phyloP scores from a whole-genome alignment of 2,113 vertebrate genomes.

The Caretta caretta region DNA sequence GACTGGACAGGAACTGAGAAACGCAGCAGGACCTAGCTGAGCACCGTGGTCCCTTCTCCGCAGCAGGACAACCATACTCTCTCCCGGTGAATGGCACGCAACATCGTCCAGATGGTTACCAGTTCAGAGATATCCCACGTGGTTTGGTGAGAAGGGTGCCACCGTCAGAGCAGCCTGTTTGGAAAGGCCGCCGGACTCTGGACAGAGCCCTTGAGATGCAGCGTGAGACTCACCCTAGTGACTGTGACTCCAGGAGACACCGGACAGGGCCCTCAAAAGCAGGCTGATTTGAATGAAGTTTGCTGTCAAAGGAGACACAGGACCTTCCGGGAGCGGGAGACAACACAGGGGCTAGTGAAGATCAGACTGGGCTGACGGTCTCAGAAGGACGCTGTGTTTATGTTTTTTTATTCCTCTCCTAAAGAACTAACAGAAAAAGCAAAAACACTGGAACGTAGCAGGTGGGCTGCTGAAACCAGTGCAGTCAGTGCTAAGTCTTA shows the following conservation, averaged over 20 bases:
- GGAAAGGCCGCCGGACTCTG: rapidly evolving
- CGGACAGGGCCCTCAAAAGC: not conserved
- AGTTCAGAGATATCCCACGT: rapidly evolving
- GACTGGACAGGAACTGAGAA: not conserved
- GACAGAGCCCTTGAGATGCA: rapidly evolving
- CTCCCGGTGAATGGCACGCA: rapidly evolving
- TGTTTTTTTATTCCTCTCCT: not conserved
- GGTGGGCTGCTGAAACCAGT: not conserved
- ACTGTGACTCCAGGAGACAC: not conserved
- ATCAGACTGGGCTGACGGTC: rapidly evolving
- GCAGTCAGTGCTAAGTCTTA: not conserved
- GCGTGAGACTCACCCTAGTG: not conserved
- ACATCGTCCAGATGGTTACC: rapidly evolving
- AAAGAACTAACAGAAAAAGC: not conserved
- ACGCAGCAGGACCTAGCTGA: not conserved
- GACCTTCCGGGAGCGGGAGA: not conserved
- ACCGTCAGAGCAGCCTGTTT: rapidly evolving
- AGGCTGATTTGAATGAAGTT: not conserved
- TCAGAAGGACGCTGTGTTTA: not conserved
- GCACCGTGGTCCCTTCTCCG: not conserved
- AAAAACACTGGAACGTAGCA: not conserved
- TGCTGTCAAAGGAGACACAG: not conserved
- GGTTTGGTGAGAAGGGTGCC: not conserved
- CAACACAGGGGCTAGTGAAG: rapidly evolving
- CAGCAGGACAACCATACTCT: not conserved